phyloP scores from a whole-genome alignment of 2,113 vertebrate genomes.

The Aegotheles bennettii region DNA sequence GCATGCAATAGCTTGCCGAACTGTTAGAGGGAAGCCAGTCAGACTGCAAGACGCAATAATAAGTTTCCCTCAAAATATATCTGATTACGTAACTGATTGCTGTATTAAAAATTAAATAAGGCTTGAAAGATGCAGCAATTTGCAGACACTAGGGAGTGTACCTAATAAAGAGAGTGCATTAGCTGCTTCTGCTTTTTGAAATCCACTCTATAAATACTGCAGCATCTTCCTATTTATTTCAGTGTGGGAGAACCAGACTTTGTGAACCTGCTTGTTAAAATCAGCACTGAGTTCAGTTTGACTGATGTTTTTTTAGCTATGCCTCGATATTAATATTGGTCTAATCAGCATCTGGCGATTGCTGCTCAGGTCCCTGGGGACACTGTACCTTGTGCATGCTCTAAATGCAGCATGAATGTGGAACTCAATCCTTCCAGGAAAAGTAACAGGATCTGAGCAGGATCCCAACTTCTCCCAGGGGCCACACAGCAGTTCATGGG shows the following conservation, averaged over 20 bases:
- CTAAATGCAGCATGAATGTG: background rate
- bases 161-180: slow-evolving; percentile 56
- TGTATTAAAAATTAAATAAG: slow-evolving; percentile 64
- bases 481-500: background rate
- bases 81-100: slow-evolving; percentile 1
- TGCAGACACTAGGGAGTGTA: slow-evolving; percentile 9
- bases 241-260: background rate
- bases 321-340: background rate
- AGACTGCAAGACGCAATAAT: slow-evolving; percentile 4
- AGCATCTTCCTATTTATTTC: slow-evolving; percentile 43
- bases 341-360: background rate
- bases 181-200: slow-evolving; percentile 36
- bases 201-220: slow-evolving; percentile 39
- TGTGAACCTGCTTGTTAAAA: slow-evolving; percentile 18
- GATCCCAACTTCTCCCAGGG: background rate
- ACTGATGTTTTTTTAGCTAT: background rate
- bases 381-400: background rate
- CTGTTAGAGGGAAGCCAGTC: slow-evolving; percentile 29
- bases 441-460: background rate
- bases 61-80: slow-evolving; percentile 28
- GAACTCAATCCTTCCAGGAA: background rate
- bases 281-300: background rate
- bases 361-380: background rate
- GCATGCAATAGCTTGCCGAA: background rate
- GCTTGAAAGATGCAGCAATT: slow-evolving; percentile 57